A percentile compares a stretch with the other conserved stretches of the same genome.
Evolutionary conservation across 2,113 vertebrate genomes (phyloP).

Genomic region (Numenius arquata): DNA sequence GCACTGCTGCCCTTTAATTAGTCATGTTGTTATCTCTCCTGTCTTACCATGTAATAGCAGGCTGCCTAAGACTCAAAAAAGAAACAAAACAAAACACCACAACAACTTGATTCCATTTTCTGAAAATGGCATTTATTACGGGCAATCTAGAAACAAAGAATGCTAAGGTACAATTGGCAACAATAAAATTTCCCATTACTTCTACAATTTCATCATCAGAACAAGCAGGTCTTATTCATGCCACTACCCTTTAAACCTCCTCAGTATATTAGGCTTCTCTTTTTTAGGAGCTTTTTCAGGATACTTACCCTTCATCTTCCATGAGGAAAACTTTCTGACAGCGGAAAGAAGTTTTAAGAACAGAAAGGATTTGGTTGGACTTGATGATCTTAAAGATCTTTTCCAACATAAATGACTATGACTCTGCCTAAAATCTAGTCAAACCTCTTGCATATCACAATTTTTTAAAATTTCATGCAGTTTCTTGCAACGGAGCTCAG

Average conservation of each 20-base stretch:
- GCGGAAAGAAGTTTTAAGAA: background rate
- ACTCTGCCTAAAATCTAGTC: background rate
- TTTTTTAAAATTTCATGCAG: background rate
- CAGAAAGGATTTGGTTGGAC: background rate
- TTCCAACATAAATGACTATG: background rate
- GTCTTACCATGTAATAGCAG: background rate
- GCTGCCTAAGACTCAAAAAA: background rate
- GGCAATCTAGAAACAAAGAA: constrained; percentile 7
- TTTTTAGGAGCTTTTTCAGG: background rate
- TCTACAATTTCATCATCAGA: background rate
- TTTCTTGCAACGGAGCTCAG: background rate
- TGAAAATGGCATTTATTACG: constrained; percentile 3
- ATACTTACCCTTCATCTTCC: background rate
- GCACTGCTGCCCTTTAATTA: constrained; percentile 38
- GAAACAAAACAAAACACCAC: background rate
- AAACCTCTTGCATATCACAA: background rate
- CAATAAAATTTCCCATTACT: background rate
- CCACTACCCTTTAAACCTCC: background rate
- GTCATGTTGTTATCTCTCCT: background rate
- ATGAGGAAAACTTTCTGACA: background rate
- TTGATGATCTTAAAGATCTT: background rate
- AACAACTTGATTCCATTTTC: background rate
- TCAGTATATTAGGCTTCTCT: background rate
- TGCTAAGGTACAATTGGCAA: background rate
- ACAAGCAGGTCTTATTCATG: background rate